phyloP scores from a whole-genome alignment of 2,888 invertebrate species.

The Amiota minor region DNA sequence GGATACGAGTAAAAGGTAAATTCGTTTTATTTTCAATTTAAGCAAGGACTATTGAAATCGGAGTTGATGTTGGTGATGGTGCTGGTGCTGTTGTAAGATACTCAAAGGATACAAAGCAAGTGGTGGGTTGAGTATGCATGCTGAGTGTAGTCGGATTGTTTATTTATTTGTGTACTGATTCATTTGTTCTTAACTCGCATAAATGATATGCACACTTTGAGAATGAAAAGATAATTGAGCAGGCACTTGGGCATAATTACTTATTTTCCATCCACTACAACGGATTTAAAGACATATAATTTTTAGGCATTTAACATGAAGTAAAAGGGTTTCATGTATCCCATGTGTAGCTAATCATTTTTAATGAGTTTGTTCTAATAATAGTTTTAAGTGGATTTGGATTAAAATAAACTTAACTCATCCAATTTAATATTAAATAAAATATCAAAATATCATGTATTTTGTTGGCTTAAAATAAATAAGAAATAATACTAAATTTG shows the following conservation, averaged over 20 bases:
- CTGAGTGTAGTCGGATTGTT: neutral
- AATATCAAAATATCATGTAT: too few species aligned
- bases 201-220: conserved; percentile 56
- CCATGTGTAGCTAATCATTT: neutral
- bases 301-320: neutral
- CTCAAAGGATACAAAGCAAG: too few species aligned
- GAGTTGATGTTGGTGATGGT: too few species aligned
- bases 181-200: neutral
- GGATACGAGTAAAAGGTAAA: neutral
- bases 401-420: neutral
- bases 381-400: neutral
- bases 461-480: neutral
- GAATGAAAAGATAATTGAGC: conserved; percentile 70
- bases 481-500: neutral
- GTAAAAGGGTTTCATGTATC: neutral
- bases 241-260: conserved; percentile 71
- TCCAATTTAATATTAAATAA: neutral
- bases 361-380: neutral
- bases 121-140: too few species aligned
- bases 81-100: too few species aligned
- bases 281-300: conserved; percentile 2
- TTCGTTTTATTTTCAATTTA: conserved; percentile 28
- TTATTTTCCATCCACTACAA: conserved; percentile 52
- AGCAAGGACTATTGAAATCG: neutral
- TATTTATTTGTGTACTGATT: neutral